These are phyloP conservation scores for Bubalus kerabau DNA, from an alignment of 2,113 vertebrate species.

Conservation along the genomic window DNA sequence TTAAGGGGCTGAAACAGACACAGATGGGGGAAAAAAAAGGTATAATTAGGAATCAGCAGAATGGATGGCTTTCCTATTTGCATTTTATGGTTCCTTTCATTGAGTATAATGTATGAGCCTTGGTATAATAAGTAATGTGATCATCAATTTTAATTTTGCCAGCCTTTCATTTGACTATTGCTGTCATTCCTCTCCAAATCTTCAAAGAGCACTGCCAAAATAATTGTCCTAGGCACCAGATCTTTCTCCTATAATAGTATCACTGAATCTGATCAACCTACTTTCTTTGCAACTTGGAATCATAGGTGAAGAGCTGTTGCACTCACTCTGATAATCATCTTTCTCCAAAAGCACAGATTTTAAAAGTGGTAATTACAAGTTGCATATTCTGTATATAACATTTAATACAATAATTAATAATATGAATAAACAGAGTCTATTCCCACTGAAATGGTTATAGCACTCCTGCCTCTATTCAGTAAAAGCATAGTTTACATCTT, in stretches of 20 bases:
- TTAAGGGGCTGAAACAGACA: slow-evolving; percentile 18
- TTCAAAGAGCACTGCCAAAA: background rate
- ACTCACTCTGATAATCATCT: background rate
- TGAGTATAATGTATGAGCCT: slow-evolving; percentile 15
- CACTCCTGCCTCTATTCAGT: background rate
- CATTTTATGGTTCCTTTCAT: slow-evolving; percentile 25
- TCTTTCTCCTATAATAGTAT: background rate
- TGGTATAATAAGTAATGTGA: slow-evolving; percentile 23
- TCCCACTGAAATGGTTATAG: background rate
- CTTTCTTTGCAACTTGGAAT: slow-evolving; percentile 5
- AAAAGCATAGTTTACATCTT: background rate
- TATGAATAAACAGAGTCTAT: background rate
- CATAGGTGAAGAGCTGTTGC: background rate
- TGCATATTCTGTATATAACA: background rate
- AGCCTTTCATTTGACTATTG: slow-evolving; percentile 18
- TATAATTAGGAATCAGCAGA: slow-evolving; percentile 40
- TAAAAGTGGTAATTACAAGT: background rate
- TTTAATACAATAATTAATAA: background rate
- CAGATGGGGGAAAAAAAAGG: slow-evolving; percentile 11
- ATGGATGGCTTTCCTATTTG: slow-evolving; percentile 44
- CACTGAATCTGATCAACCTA: background rate
- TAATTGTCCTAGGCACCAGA: background rate
- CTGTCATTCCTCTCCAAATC: background rate
- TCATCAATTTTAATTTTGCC: slow-evolving; percentile 62
- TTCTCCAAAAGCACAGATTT: slow-evolving; percentile 18